Evolutionary conservation across 2,113 vertebrate genomes (phyloP).

Genomic region (Anoplopoma fimbria): DNA sequence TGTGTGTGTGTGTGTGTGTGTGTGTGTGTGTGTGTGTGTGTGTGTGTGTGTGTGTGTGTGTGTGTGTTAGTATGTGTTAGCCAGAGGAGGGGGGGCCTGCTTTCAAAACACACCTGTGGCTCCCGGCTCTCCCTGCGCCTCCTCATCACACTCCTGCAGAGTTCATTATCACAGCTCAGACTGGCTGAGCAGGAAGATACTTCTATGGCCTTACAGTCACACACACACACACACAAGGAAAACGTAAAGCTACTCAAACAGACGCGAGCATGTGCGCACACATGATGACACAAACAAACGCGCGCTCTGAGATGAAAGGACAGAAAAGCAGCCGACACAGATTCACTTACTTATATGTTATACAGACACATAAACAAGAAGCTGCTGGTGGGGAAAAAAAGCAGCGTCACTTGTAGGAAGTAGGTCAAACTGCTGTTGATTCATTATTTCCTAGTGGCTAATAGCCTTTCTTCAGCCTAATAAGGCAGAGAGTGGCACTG

Average conservation of each 20-base stretch:
- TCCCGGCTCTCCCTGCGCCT: constrained; percentile 37
- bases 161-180: constrained; percentile 74
- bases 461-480: constrained; percentile 67
- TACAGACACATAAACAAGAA: constrained; percentile 24
- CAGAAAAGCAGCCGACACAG: not conserved
- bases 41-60: constrained; percentile 22
- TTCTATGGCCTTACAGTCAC: constrained; percentile 32
- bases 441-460: constrained; percentile 73
- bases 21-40: constrained; percentile 31
- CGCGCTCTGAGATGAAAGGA: constrained; percentile 8
- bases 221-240: constrained; percentile 31
- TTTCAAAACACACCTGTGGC: constrained; percentile 60
- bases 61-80: constrained; percentile 24
- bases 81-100: not conserved
- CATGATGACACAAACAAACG: not conserved
- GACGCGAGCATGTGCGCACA: not conserved
- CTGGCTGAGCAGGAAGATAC: constrained; percentile 45
- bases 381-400: constrained; percentile 35
- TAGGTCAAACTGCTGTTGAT: constrained; percentile 72
- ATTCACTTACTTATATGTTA: constrained; percentile 11
- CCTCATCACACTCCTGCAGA: constrained; percentile 61
- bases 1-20: constrained; percentile 15
- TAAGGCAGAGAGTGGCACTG: constrained; percentile 66
- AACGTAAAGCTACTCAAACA: not conserved
- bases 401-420: constrained; percentile 54